Conservation (phyloP, 1,140 invertebrate genomes). For the Piezodorus guildinii region DNA sequence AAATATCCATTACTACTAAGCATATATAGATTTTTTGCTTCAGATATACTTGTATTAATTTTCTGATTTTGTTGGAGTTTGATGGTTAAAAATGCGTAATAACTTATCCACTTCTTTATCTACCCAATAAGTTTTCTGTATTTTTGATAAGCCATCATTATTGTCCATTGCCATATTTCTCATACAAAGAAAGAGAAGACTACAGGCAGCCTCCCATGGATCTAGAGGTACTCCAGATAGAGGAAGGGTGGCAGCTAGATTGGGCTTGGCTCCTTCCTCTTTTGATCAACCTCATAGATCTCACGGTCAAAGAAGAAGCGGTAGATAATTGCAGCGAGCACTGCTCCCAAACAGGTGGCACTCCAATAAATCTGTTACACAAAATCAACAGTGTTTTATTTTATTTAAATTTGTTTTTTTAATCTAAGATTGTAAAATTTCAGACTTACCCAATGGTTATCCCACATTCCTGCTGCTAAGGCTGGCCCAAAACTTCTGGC, state of each 20-base stretch:
- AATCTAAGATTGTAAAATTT: not conserved
- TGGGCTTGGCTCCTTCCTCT: not conserved
- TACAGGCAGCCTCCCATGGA: not conserved
- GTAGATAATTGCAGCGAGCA: conserved; percentile 61
- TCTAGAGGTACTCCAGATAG: conserved; percentile 1
- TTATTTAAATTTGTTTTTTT: too few species aligned
- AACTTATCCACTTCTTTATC: too few species aligned
- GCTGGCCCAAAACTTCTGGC: conserved; percentile 42
- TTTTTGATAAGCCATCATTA: too few species aligned
- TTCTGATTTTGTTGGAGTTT: too few species aligned
- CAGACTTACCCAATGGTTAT: conserved; percentile 41
- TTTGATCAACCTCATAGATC: not conserved
- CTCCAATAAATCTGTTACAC: conserved; percentile 62
- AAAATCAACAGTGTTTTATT: too few species aligned
- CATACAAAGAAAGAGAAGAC: not conserved
- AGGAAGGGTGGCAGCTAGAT: conserved; percentile 2
- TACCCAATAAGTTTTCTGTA: too few species aligned
- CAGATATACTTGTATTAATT: too few species aligned
- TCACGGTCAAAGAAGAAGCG: not conserved
- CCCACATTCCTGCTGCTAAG: conserved; percentile 36
- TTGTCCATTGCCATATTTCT: too few species aligned
- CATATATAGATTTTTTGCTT: too few species aligned
- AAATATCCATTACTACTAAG: too few species aligned
- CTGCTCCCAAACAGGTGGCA: conserved; percentile 62
- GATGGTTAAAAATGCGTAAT: too few species aligned